Percentiles rank a stretch among this genome's conserved stretches.
These are phyloP conservation scores for Ursus arctos DNA, from an alignment of 2,113 vertebrate species.

Conservation along the genomic window DNA sequence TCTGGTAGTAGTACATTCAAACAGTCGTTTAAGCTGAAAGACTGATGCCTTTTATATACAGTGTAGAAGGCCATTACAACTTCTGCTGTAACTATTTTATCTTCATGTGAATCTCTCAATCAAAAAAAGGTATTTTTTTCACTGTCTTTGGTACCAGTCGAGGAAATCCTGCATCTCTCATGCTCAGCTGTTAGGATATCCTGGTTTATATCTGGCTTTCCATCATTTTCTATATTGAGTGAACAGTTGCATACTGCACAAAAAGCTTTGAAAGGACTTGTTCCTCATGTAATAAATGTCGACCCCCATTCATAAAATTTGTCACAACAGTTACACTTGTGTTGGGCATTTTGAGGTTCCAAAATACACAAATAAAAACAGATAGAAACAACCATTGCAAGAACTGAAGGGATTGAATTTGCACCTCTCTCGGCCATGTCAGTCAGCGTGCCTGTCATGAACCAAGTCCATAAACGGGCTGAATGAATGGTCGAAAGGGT, in stretches of 20 bases:
- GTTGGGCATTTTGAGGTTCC: background rate
- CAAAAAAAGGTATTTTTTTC: background rate
- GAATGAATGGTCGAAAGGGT: background rate
- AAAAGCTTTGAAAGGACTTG: background rate
- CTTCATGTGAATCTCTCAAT: background rate
- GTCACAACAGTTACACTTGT: background rate
- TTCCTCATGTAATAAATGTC: background rate
- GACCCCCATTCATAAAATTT: background rate
- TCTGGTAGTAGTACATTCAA: background rate
- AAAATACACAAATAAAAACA: background rate
- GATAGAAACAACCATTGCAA: background rate
- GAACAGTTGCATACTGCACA: background rate
- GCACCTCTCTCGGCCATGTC: background rate
- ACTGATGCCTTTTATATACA: background rate
- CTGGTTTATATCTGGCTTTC: background rate
- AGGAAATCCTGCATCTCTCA: background rate
- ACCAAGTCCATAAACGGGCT: background rate
- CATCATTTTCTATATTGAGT: conserved; percentile 8
- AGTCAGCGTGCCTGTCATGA: background rate
- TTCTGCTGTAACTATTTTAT: conserved; percentile 19
- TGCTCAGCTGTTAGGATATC: background rate
- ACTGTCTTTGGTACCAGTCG: background rate
- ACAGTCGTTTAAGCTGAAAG: conserved; percentile 5
- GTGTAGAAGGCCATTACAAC: background rate
- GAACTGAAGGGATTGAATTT: background rate